phyloP scores from a whole-genome alignment of 2,888 invertebrate species.

The Criorhina ranunculi region DNA sequence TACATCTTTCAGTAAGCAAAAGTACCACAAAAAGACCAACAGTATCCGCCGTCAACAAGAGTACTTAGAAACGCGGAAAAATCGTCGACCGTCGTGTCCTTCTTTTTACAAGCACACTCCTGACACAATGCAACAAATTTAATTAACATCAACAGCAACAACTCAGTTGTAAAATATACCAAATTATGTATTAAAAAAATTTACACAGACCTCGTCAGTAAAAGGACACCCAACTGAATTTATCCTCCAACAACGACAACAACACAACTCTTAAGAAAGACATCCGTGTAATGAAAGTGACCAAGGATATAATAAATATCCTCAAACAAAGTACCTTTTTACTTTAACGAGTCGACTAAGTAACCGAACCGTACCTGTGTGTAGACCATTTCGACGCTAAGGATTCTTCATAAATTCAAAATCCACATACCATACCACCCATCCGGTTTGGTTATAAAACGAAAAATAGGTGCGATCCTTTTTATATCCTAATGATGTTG shows the following conservation, averaged over 20 bases:
- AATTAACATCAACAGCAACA: slow-evolving; percentile 47
- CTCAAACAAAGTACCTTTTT: slow-evolving; percentile 64
- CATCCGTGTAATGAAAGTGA: slow-evolving; percentile 55
- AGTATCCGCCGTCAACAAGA: neutral
- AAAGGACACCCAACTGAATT: slow-evolving; percentile 41
- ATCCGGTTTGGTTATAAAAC: slow-evolving; percentile 15
- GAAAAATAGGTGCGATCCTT: slow-evolving; percentile 46
- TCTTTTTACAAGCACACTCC: neutral
- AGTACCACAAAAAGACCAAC: neutral
- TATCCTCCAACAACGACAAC: neutral
- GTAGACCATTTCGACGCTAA: slow-evolving; percentile 13
- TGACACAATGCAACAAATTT: slow-evolving; percentile 40
- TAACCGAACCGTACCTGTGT: slow-evolving; percentile 30
- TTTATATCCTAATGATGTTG: slow-evolving; percentile 44
- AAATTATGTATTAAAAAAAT: slow-evolving; percentile 16
- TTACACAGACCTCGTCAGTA: slow-evolving; percentile 35
- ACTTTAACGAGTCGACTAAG: slow-evolving; percentile 63
- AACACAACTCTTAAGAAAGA: slow-evolving; percentile 1
- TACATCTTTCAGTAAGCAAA: neutral
- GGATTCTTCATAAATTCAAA: slow-evolving; percentile 53
- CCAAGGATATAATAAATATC: slow-evolving; percentile 50
- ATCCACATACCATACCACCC: slow-evolving; percentile 1
- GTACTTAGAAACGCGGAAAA: slow-evolving; percentile 15
- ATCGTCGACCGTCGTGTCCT: neutral
- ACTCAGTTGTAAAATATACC: slow-evolving; percentile 30